phyloP scores from a whole-genome alignment of 2,113 vertebrate species.

The Muntiacus muntjak region DNA sequence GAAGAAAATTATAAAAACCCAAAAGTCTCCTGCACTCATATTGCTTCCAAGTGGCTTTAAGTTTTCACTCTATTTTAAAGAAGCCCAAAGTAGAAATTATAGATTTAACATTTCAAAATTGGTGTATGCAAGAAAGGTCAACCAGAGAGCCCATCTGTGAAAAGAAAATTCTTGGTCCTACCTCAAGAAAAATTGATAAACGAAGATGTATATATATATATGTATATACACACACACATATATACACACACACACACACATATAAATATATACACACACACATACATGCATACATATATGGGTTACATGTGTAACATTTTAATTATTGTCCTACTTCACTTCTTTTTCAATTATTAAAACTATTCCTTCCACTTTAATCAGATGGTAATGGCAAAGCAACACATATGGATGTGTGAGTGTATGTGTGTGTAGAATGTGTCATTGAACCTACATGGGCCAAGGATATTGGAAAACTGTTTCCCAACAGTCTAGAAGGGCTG shows the following conservation, averaged over 20 bases:
- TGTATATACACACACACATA: accelerated
- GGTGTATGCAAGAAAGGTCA: not conserved
- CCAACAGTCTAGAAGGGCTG: not conserved
- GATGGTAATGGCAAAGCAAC: not conserved
- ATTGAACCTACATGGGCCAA: not conserved
- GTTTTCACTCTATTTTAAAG: not conserved
- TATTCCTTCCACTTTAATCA: not conserved
- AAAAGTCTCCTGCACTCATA: not conserved
- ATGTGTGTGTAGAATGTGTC: not conserved
- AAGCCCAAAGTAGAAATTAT: not conserved
- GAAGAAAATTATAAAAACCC: not conserved
- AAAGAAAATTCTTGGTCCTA: not conserved
- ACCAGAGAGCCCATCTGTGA: not conserved
- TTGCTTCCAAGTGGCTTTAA: not conserved
- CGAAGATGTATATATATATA: not conserved
- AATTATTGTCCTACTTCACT: not conserved
- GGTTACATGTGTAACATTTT: not conserved
- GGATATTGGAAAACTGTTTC: not conserved
- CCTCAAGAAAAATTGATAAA: not conserved
- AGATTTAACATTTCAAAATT: not conserved
- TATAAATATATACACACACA: not conserved
- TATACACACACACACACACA: accelerated
- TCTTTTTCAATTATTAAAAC: not conserved
- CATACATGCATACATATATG: accelerated
- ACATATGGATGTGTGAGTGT: not conserved